Conservation (phyloP, 2,113 vertebrate genomes). For the Eptatretus burgeri region DNA sequence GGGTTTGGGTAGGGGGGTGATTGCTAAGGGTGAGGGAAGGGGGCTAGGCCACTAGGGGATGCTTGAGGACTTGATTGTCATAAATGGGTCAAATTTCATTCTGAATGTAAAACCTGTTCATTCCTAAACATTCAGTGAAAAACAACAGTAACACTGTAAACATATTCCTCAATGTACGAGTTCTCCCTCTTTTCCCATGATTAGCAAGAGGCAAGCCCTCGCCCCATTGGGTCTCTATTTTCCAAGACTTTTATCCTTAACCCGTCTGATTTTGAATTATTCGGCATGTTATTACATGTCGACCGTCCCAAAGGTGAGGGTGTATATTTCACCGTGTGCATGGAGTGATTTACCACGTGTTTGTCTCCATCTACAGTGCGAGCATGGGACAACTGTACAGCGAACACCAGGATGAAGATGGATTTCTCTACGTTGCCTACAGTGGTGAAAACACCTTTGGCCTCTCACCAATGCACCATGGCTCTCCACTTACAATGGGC, state of each 20-base stretch:
- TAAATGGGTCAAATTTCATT: background rate
- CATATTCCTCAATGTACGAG: too few relatives aligned
- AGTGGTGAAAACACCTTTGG: conserved; percentile 93
- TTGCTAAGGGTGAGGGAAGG: too few relatives aligned
- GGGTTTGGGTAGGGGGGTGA: too few relatives aligned
- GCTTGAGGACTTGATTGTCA: background rate
- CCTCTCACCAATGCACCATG: conserved; percentile 15
- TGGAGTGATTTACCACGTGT: conserved; percentile 2
- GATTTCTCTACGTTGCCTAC: conserved; percentile 91
- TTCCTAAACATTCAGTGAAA: too few relatives aligned
- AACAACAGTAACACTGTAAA: too few relatives aligned
- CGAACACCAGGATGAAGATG: conserved; percentile 87
- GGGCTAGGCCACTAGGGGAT: conserved; percentile 8
- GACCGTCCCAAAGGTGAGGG: background rate
- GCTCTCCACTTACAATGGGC: too few relatives aligned
- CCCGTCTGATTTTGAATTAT: background rate
- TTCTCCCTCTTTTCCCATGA: background rate
- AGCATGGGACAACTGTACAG: conserved; percentile 94
- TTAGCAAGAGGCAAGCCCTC: background rate
- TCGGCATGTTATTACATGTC: background rate
- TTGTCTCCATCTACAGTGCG: conserved; percentile 23
- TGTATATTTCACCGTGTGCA: background rate
- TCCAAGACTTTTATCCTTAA: background rate
- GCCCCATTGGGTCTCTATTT: background rate
- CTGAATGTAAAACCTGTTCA: background rate